These are phyloP conservation scores for Chesias legatella DNA, from an alignment of 2,888 invertebrate species.

Conservation along the genomic window DNA sequence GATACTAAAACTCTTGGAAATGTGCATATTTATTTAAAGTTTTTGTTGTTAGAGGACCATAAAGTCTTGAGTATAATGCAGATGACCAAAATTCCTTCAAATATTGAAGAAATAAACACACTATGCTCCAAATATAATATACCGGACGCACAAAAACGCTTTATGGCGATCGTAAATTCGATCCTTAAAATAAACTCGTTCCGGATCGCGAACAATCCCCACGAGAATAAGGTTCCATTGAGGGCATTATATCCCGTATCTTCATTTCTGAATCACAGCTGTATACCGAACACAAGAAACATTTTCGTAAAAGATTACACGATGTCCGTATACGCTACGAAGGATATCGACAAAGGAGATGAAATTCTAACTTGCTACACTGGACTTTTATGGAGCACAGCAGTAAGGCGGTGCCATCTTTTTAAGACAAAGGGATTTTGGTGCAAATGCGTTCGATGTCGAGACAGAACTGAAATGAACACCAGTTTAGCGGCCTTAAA, in stretches of 20 bases:
- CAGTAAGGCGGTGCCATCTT: conserved; percentile 81
- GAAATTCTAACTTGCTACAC: conserved; percentile 85
- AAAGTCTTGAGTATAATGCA: conserved; percentile 72
- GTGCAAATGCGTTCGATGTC: conserved; percentile 83
- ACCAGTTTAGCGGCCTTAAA: conserved; percentile 75
- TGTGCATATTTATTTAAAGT: conserved; percentile 52
- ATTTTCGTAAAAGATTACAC: conserved; percentile 75
- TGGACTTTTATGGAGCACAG: conserved; percentile 84
- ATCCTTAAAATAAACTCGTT: conserved; percentile 84
- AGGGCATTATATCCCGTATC: conserved; percentile 84
- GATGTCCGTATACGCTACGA: conserved; percentile 81
- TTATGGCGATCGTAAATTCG: conserved; percentile 75
- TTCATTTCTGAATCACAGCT: conserved; percentile 84
- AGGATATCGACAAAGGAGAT: conserved; percentile 76
- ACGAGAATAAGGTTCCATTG: conserved; percentile 58
- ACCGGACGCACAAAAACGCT: conserved; percentile 68
- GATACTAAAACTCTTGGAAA: conserved; percentile 36
- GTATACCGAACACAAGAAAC: conserved; percentile 84
- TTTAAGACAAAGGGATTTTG: conserved; percentile 83
- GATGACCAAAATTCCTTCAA: conserved; percentile 41
- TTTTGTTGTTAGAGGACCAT: conserved; percentile 53
- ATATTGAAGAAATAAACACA: conserved; percentile 70
- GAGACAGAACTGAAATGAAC: conserved; percentile 82
- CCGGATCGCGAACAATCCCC: conserved; percentile 65
- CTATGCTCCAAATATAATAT: conserved; percentile 58